A percentile compares a stretch with the other conserved stretches of the same genome.
These are phyloP conservation scores for Periophthalmus modestus DNA, from an alignment of 2,113 vertebrate genomes.

Conservation along the genomic window DNA sequence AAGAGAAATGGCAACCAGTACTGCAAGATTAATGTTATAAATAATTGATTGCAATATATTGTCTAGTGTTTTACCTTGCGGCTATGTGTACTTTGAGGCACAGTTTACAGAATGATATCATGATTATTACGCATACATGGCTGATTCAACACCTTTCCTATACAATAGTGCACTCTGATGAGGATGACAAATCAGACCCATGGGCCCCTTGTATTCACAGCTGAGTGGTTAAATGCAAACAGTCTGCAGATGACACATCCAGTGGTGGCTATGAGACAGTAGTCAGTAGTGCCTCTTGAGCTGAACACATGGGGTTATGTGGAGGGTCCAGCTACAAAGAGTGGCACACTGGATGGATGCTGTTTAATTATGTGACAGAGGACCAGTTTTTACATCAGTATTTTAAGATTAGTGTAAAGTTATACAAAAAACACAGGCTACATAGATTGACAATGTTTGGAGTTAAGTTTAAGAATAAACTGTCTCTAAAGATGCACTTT, in stretches of 20 bases:
- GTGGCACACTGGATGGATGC: neutral
- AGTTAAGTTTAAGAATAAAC: neutral
- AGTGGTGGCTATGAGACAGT: constrained; percentile 1
- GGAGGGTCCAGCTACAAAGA: neutral
- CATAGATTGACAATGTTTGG: neutral
- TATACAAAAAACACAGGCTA: neutral
- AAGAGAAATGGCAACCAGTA: constrained; percentile 2
- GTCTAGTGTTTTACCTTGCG: neutral
- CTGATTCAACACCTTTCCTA: neutral
- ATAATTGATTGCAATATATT: constrained; percentile 13
- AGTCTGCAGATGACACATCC: constrained; percentile 53
- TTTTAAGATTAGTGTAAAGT: neutral
- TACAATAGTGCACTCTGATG: constrained; percentile 47
- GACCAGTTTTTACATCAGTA: neutral
- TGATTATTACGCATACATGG: neutral
- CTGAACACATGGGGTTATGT: neutral
- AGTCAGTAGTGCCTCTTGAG: constrained; percentile 6
- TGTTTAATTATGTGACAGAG: neutral
- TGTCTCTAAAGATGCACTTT: neutral
- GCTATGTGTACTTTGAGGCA: neutral
- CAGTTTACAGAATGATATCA: neutral
- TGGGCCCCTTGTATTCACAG: constrained; percentile 6
- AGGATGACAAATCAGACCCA: constrained; percentile 52
- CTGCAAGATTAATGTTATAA: constrained; percentile 6
- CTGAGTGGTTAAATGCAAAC: neutral